Percentiles rank a stretch among this genome's conserved stretches.
Conservation (phyloP, 2,888 invertebrate genomes). For the Drosophila falleni region DNA sequence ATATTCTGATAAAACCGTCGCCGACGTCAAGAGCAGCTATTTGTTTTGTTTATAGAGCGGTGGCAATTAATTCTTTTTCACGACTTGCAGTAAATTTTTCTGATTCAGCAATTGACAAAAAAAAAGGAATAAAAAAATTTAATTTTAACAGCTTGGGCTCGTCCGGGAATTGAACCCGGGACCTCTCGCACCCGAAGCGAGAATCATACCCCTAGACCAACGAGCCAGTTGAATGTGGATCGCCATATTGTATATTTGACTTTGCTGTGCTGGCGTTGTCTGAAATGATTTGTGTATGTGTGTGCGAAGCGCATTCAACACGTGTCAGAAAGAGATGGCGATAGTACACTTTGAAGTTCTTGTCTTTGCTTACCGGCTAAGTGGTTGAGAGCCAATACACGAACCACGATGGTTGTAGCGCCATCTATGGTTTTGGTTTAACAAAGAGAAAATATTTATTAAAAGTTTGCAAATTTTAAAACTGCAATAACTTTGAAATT, state of each 20-base stretch:
- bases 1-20: slow-evolving; percentile 31
- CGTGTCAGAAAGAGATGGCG: slow-evolving; percentile 42
- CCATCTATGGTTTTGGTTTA: not conserved
- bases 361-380: slow-evolving; percentile 21
- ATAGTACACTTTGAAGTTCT: slow-evolving; percentile 10
- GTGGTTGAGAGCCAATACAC: slow-evolving; percentile 7
- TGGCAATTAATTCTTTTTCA: slow-evolving; percentile 6
- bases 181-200: slow-evolving; percentile 85
- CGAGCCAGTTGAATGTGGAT: slow-evolving; percentile 76
- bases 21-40: slow-evolving; percentile 28
- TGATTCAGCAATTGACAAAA: slow-evolving; percentile 5
- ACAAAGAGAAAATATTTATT: not conserved
- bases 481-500: too few relatives aligned
- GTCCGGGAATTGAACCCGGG: slow-evolving; percentile 85
- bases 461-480: too few relatives aligned
- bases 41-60: slow-evolving; percentile 40
- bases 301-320: slow-evolving; percentile 35
- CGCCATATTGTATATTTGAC: slow-evolving; percentile 61
- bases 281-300: slow-evolving; percentile 2
- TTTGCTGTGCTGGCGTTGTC: slow-evolving; percentile 25
- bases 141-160: slow-evolving; percentile 72
- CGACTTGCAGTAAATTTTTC: slow-evolving; percentile 15
- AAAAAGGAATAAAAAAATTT: slow-evolving; percentile 47
- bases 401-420: slow-evolving; percentile 1
- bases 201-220: slow-evolving; percentile 85